These are phyloP conservation scores for Hylyphantes graminicola DNA, from an alignment of 1,140 invertebrate genomes.

Conservation along the genomic window DNA sequence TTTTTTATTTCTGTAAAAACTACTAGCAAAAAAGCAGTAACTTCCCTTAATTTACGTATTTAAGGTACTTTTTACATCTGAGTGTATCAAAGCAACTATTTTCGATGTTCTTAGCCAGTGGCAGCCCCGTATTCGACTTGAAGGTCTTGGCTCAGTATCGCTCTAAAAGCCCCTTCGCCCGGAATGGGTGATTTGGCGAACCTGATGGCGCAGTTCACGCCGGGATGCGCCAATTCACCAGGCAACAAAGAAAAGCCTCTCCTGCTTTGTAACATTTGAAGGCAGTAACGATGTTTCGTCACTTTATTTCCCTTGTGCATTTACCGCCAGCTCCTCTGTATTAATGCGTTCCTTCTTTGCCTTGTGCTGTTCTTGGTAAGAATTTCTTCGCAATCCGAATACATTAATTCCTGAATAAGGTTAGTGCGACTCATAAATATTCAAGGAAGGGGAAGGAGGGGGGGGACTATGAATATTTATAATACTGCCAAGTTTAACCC, in stretches of 20 bases:
- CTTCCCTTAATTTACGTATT: no score
- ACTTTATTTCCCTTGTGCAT: conserved; percentile 15
- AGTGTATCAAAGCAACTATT: no score
- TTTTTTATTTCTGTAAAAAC: no score
- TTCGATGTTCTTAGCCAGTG: no score
- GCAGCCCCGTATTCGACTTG: no score
- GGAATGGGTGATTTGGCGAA: conserved; percentile 16
- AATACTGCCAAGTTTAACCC: conserved; percentile 26
- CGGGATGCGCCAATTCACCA: conserved; percentile 9
- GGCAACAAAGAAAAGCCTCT: conserved; percentile 5
- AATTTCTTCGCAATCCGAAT: conserved; percentile 37
- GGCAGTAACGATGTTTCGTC: conserved; percentile 21
- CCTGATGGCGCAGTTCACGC: conserved; percentile 26
- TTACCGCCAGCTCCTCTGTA: conserved; percentile 16
- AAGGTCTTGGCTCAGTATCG: no score
- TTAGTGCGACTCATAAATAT: conserved; percentile 41
- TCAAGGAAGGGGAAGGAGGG: conserved; percentile 1
- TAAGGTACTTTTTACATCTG: no score
- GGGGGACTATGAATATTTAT: conserved; percentile 47
- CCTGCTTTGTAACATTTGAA: neutral
- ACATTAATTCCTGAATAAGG: conserved; percentile 44
- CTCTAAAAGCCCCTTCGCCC: neutral
- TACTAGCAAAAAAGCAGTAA: no score
- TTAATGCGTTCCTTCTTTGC: conserved; percentile 40
- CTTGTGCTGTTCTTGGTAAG: neutral